Evolutionary conservation across 1,140 invertebrate species (phyloP).

Genomic region (Caerostris extrusa): DNA sequence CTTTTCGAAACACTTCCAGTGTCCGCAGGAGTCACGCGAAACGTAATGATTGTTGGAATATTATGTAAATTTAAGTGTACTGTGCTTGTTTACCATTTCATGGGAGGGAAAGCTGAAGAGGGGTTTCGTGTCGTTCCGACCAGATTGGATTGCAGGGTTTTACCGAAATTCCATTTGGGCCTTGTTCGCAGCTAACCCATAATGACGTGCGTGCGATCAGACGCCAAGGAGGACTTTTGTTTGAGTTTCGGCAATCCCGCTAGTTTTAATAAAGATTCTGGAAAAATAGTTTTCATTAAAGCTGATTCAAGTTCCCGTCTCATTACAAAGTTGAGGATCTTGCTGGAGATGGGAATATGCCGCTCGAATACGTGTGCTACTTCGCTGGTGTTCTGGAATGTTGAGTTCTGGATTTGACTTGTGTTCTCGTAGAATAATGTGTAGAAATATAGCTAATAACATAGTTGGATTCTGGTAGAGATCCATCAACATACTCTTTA

Average conservation of each 20-base stretch:
- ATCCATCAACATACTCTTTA: too few relatives aligned
- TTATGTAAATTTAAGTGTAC: constrained; percentile 45
- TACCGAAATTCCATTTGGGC: not conserved
- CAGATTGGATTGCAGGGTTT: constrained; percentile 33
- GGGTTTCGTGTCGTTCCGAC: not conserved
- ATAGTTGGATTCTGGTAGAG: too few relatives aligned
- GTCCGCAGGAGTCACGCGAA: constrained; percentile 23
- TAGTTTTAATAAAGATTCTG: not conserved
- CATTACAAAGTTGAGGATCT: not conserved
- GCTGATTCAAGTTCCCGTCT: not conserved
- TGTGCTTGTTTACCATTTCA: constrained; percentile 4
- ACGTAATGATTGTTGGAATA: constrained; percentile 51
- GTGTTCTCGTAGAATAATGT: too few relatives aligned
- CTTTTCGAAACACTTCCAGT: not conserved
- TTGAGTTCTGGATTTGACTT: too few relatives aligned
- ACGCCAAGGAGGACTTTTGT: not conserved
- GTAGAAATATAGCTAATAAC: too few relatives aligned
- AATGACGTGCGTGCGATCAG: not conserved
- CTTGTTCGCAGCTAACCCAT: not conserved
- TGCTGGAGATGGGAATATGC: too few relatives aligned
- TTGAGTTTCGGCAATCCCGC: not conserved
- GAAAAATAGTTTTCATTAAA: not conserved
- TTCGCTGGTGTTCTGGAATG: too few relatives aligned
- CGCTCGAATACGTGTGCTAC: too few relatives aligned
- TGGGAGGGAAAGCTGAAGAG: not conserved